A percentile compares a stretch with the other conserved stretches of the same genome.
These are phyloP conservation scores for Meriones psammophilus DNA, from an alignment of 2,797 vertebrate species.

Conservation along the genomic window DNA sequence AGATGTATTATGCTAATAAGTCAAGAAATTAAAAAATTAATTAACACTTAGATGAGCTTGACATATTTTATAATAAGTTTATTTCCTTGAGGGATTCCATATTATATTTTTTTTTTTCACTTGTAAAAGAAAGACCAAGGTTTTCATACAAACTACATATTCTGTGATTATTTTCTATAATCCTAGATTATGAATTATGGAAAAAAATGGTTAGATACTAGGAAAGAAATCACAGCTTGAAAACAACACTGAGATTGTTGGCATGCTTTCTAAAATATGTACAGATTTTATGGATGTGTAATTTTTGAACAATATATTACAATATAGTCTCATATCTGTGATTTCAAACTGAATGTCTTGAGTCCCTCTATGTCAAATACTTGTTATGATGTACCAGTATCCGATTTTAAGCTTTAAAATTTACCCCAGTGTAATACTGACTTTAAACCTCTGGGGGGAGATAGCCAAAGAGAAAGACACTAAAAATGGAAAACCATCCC, in stretches of 20 bases:
- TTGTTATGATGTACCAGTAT: neutral
- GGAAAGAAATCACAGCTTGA: conserved; percentile 34
- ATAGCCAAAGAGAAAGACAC: neutral
- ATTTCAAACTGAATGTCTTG: conserved; percentile 23
- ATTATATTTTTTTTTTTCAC: neutral
- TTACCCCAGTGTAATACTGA: neutral
- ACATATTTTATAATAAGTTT: conserved; percentile 23
- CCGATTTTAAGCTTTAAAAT: conserved; percentile 14
- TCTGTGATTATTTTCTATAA: neutral
- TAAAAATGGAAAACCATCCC: neutral
- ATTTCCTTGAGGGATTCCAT: conserved; percentile 21
- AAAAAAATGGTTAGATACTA: conserved; percentile 18
- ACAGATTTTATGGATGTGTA: neutral
- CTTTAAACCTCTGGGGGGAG: neutral
- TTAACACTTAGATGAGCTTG: neutral
- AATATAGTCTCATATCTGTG: neutral
- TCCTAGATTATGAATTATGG: conserved; percentile 34
- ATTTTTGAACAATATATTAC: conserved; percentile 5
- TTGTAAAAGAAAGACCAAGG: neutral
- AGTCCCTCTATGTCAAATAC: neutral
- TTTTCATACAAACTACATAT: conserved; percentile 19
- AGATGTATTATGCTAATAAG: conserved; percentile 26
- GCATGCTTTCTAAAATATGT: neutral
- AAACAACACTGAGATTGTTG: conserved; percentile 25
- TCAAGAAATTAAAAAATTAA: conserved; percentile 51